Conservation (phyloP, 2,797 vertebrate species). For the Cercopithecus diana region DNA sequence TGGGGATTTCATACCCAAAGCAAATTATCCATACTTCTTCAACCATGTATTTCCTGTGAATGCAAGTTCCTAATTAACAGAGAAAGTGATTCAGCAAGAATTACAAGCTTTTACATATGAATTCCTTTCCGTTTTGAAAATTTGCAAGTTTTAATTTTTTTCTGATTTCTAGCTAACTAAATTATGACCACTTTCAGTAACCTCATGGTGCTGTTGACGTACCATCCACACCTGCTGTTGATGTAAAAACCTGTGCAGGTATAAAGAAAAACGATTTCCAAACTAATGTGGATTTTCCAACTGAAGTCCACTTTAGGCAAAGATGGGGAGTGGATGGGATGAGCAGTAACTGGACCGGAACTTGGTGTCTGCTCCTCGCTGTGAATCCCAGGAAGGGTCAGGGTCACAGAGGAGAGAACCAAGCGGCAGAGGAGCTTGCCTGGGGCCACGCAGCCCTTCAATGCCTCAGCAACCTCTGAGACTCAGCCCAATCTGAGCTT, state of each 20-base stretch:
- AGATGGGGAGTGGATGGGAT: too few species aligned
- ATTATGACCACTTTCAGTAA: neutral
- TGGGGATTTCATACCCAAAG: accelerated
- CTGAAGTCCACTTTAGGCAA: accelerated
- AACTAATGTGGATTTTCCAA: neutral
- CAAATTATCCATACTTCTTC: neutral
- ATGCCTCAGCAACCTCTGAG: accelerated
- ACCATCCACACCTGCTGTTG: neutral
- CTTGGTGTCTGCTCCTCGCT: neutral
- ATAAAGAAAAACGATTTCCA: neutral
- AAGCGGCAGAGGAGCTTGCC: neutral
- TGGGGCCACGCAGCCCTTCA: accelerated
- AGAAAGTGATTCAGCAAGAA: neutral
- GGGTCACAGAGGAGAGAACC: accelerated
- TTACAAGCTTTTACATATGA: neutral
- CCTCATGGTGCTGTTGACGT: too few species aligned
- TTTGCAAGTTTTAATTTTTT: neutral
- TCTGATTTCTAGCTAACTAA: neutral
- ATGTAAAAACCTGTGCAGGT: neutral
- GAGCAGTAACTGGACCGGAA: accelerated
- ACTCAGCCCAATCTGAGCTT: neutral
- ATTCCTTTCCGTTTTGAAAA: neutral
- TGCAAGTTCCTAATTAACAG: neutral
- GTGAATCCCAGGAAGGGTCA: neutral
- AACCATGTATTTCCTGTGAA: neutral